Evolutionary conservation across 2,797 vertebrate species (phyloP).

Genomic region (Danio kyathit): DNA sequence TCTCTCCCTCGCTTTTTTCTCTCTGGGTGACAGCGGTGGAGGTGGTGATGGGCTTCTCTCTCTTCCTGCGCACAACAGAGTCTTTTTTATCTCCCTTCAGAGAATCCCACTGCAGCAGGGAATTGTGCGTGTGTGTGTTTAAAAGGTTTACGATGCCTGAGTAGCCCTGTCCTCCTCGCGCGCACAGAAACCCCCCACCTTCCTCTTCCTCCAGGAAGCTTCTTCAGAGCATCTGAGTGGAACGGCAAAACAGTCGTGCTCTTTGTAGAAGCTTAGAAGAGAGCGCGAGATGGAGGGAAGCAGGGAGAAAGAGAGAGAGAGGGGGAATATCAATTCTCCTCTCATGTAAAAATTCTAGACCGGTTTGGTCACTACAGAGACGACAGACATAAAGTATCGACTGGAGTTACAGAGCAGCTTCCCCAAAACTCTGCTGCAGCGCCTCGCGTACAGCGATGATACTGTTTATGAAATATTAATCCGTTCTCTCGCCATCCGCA

Average conservation of each 20-base stretch:
- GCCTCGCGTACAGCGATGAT: slow-evolving; percentile 11
- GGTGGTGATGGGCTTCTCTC: slow-evolving; percentile 56
- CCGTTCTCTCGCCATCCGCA: slow-evolving; percentile 26
- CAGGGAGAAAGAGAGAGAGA: slow-evolving; percentile 36
- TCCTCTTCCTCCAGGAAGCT: slow-evolving; percentile 59
- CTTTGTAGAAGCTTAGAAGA: slow-evolving; percentile 59
- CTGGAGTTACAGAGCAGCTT: slow-evolving; percentile 43
- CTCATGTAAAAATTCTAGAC: slow-evolving; percentile 51
- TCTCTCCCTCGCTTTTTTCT: slow-evolving; percentile 51
- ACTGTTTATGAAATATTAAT: slow-evolving; percentile 50
- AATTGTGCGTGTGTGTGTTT: slow-evolving; percentile 54
- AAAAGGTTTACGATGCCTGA: slow-evolving; percentile 62
- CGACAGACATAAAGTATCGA: slow-evolving; percentile 31
- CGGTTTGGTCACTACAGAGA: slow-evolving; percentile 53
- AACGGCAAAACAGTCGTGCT: slow-evolving; percentile 59
- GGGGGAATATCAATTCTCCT: slow-evolving; percentile 46
- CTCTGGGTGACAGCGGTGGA: slow-evolving; percentile 57
- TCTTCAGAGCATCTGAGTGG: slow-evolving; percentile 61
- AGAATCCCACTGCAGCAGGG: slow-evolving; percentile 63
- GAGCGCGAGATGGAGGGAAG: slow-evolving; percentile 39
- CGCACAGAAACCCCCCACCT: slow-evolving; percentile 49
- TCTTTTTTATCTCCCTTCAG: slow-evolving; percentile 65
- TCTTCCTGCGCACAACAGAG: slow-evolving; percentile 62
- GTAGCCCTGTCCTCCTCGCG: slow-evolving; percentile 54
- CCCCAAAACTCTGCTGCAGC: slow-evolving; percentile 44